phyloP scores from a whole-genome alignment of 2,888 invertebrate species.

The Stegana nigrithorax region DNA sequence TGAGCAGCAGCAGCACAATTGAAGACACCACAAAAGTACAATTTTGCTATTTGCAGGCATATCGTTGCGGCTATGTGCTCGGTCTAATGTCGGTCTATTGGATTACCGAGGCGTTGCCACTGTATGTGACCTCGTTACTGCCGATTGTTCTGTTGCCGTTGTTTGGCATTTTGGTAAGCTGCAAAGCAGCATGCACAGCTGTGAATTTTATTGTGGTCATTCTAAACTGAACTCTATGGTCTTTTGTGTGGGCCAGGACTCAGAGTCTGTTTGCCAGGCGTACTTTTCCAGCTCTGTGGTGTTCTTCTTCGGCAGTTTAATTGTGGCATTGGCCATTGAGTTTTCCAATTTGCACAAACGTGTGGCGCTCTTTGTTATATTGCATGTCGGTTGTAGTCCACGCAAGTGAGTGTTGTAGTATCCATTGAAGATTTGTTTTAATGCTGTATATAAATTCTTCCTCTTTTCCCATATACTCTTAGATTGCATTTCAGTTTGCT shows the following conservation, averaged over 20 bases:
- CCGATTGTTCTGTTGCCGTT: slow-evolving; percentile 83
- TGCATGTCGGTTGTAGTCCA: slow-evolving; percentile 77
- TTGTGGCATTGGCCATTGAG: slow-evolving; percentile 89
- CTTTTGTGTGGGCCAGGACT: slow-evolving; percentile 17
- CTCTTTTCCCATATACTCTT: slow-evolving; percentile 52
- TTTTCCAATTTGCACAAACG: slow-evolving; percentile 87
- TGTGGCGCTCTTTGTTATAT: slow-evolving; percentile 83
- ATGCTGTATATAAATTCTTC: neutral
- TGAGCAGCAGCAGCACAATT: no score
- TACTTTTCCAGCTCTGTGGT: slow-evolving; percentile 83
- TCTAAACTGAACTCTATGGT: no score
- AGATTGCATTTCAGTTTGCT: slow-evolving; percentile 76
- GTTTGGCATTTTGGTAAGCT: slow-evolving; percentile 75
- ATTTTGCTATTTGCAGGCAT: slow-evolving; percentile 72
- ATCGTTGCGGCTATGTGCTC: slow-evolving; percentile 81
- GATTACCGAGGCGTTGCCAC: slow-evolving; percentile 82
- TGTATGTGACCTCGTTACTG: slow-evolving; percentile 82
- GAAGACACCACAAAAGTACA: no score
- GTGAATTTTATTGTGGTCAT: slow-evolving; percentile 26
- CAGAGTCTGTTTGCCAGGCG: slow-evolving; percentile 74
- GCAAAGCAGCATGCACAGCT: neutral
- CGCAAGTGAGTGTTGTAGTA: slow-evolving; percentile 69
- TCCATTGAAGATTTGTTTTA: neutral
- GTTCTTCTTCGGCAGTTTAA: slow-evolving; percentile 87
- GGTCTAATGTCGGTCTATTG: slow-evolving; percentile 82